Evolutionary conservation across 2,113 vertebrate species (phyloP).

Genomic region (Amphilophus citrinellus): DNA sequence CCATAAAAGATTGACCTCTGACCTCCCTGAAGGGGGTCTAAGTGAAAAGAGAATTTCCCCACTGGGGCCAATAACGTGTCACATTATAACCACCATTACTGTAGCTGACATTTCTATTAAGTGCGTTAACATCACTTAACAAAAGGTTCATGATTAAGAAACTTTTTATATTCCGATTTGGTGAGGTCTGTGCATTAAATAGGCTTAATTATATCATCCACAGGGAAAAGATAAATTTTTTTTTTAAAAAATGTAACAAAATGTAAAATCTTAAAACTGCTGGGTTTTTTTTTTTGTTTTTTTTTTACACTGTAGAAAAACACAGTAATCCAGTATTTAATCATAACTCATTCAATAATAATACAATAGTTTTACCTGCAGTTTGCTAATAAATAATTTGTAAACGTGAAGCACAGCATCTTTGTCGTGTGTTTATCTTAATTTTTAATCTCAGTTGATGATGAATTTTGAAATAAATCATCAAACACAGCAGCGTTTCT

Average conservation of each 20-base stretch:
- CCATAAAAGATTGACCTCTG: slow-evolving; percentile 74
- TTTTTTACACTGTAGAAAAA: not conserved
- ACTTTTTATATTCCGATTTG: not conserved
- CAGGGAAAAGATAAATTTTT: not conserved
- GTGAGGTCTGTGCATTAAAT: not conserved
- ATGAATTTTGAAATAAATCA: not conserved
- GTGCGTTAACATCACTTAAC: slow-evolving; percentile 10
- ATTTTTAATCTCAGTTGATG: not conserved
- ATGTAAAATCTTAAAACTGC: not conserved
- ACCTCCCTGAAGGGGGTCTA: slow-evolving; percentile 64
- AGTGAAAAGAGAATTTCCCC: slow-evolving; percentile 72
- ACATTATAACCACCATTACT: slow-evolving; percentile 54
- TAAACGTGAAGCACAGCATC: not conserved
- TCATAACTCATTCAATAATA: not conserved
- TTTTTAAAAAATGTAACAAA: not conserved
- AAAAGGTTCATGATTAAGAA: not conserved
- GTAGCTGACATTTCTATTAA: slow-evolving; percentile 42
- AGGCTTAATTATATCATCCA: not conserved
- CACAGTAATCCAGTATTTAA: not conserved
- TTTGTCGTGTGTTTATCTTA: not conserved
- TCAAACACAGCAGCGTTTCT: not conserved
- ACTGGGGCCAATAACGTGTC: slow-evolving; percentile 70
- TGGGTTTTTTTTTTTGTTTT: not conserved
- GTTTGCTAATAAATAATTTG: not conserved
- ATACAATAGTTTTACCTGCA: not conserved